Evolutionary conservation across 2,888 invertebrate species (phyloP).

Genomic region (Tiphia femorata): DNA sequence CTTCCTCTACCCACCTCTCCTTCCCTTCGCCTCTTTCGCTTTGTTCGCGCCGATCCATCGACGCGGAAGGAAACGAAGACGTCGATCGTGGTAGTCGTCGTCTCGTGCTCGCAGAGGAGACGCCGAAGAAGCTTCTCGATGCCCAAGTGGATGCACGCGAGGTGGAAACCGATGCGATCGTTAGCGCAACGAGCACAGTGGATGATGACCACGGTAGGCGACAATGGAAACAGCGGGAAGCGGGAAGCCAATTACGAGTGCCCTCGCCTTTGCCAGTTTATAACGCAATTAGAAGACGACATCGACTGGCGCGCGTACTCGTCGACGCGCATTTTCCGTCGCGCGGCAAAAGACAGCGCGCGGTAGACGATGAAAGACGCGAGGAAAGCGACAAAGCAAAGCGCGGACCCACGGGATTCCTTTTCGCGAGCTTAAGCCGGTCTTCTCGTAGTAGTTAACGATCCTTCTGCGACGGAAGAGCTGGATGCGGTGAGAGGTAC

Average conservation of each 20-base stretch:
- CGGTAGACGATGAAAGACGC: not conserved
- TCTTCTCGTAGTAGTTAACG: no score
- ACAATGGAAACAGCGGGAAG: constrained; percentile 35
- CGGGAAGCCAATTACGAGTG: constrained; percentile 34
- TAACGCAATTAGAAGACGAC: constrained; percentile 47
- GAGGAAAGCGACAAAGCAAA: not conserved
- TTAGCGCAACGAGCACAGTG: constrained; percentile 33
- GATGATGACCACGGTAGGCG: constrained; percentile 6
- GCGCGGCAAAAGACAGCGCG: not conserved
- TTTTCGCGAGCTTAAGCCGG: no score
- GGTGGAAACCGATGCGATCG: constrained; percentile 35
- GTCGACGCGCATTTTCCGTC: not conserved
- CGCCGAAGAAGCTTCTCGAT: constrained; percentile 27
- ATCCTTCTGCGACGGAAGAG: no score
- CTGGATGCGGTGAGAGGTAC: no score
- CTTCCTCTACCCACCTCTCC: not conserved
- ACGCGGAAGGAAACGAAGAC: not conserved
- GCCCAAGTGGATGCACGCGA: constrained; percentile 27
- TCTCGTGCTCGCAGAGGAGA: no score
- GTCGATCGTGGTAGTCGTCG: no score
- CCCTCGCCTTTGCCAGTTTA: constrained; percentile 37
- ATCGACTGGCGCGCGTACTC: not conserved
- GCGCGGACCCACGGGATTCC: no score
- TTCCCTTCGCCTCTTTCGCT: not conserved
- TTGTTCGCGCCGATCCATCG: not conserved